Base-by-base conservation (phyloP, 2,888 invertebrate genomes). In the Nasonia oneida region DNA sequence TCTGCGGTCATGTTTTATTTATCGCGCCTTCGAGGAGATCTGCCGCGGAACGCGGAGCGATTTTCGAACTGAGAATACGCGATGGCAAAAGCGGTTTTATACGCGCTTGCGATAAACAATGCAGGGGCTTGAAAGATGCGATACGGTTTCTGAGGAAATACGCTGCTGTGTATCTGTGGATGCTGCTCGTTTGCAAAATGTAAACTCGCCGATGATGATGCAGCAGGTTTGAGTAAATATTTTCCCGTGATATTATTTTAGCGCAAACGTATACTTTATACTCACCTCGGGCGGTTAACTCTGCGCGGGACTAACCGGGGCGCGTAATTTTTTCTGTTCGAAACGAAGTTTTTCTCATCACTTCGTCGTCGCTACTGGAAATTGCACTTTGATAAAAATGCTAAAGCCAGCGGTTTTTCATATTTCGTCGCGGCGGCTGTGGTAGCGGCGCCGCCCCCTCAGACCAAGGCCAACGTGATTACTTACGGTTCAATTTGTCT, bases 401-500 rank as follows among this genome's bases (percentile, higher is more conserved):
- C 84, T 80, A 73, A 80, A 82, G 84, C 86, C 82, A 84, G 87
- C 86, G 47, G 75, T 86, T 87, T 87, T 84, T 84, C 85, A 86
- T 86, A 86, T 83, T 83, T 79, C 78, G 73, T 64, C 79, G 83
- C 23, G 67, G 64, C 18, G 57, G 74, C 23, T 10, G 12, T 47
- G 10, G 12, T 12, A 3, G 12, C 12, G 70, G 70, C 5, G 15
- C 37, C 70, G 18, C 50, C n/a, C 64, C 47, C 67, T 78, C 53
- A n/a, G 57, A 50, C 80, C 14, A 78, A 80, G 83, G 74, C 78
- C 85, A 82, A 87, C 79, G 47, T 82, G 83, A 87, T 87, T 87
- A 87, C 87, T 87, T 76, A 84, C 86, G 84, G 86, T 82, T 87
- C 87, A 86, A 87, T 84, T 87, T 82, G 82, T 85, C 84, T 84